Evolutionary conservation across 1,140 invertebrate species (phyloP).

Genomic region (Listronotus oregonensis): DNA sequence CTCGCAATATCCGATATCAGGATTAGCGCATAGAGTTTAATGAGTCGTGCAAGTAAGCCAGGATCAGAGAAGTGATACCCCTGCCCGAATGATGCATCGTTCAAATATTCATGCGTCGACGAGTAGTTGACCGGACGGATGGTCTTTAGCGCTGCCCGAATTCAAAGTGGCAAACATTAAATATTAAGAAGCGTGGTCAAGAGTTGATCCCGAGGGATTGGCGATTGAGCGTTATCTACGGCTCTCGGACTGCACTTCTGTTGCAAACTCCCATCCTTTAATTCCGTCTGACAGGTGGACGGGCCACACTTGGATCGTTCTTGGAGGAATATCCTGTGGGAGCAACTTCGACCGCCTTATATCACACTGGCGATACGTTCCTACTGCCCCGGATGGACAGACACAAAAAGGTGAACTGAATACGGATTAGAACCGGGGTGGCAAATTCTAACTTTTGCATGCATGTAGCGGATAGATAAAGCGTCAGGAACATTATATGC

Average conservation of each 20-base stretch:
- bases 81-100: slow-evolving; percentile 48
- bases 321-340: slow-evolving; percentile 49
- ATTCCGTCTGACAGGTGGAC: slow-evolving; percentile 54
- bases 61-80: slow-evolving; percentile 53
- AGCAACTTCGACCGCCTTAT: slow-evolving; percentile 48
- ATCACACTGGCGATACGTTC: slow-evolving; percentile 43
- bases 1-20: slow-evolving; percentile 52
- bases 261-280: slow-evolving; percentile 51
- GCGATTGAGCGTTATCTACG: slow-evolving; percentile 49
- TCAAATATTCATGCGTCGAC: slow-evolving; percentile 54
- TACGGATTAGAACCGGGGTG: slow-evolving; percentile 39
- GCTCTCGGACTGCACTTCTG: slow-evolving; percentile 44
- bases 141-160: slow-evolving; percentile 40
- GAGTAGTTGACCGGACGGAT: slow-evolving; percentile 31
- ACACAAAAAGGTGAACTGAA: slow-evolving; percentile 38
- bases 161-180: slow-evolving; percentile 46
- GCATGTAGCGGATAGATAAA: slow-evolving; percentile 45
- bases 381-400: slow-evolving; percentile 33
- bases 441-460: slow-evolving; percentile 43
- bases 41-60: slow-evolving; percentile 57
- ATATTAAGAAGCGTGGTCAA: slow-evolving; percentile 50
- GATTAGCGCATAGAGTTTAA: slow-evolving; percentile 56
- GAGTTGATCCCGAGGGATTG: slow-evolving; percentile 38
- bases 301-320: slow-evolving; percentile 38
- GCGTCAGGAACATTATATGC: slow-evolving; percentile 40